Evolutionary conservation across 2,797 vertebrate genomes (phyloP), one percentile per base, ranked within the genome.

Genomic region (Pteronotus mesoamericanus): DNA sequence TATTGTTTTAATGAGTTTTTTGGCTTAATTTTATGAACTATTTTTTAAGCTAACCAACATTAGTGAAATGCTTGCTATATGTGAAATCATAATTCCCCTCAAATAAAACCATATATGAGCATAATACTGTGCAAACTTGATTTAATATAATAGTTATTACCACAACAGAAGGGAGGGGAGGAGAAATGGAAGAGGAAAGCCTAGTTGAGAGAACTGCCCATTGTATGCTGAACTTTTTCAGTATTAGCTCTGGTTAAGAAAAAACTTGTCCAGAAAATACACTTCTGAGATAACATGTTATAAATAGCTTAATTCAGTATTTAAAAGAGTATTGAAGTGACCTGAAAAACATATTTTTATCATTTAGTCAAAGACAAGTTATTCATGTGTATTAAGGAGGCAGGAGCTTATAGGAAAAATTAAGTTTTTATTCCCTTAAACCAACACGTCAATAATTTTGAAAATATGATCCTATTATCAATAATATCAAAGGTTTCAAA

Each of bases 401-500:
- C 14, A 94, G 9, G 77, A 53, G 7, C 37, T 86, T 21, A 83
- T 42, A 86, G 22, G 12, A 84, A 97, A 95, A 84, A 87, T 44
- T 93, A 55, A 39, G 66, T 77, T 82, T 57, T 94, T 66, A 91
- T 71, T 93, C 12, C 32, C 24, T 64, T 87, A 80, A 92, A 53
- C 8, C 21, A 85, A 78, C 1, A 57, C 55, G 48, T 12, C 29
- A 94, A 66, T 85, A 92, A 89, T 85, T 94, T 95, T 93, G 34
- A 74, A 96, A 93, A 78, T 42, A 6, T 86, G 22, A 96, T 89
- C 8, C 5, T 53, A 6, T 46, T 91, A 59, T 87, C 69, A 87
- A 64, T 21, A 71, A 19, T 95, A 96, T 89, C n/a, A 53, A 93
- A 94, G 32, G 88, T 18, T 89, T 93, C 44, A 91, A 94, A 74